These are phyloP conservation scores for Pseudomyrmex sp. DNA, from an alignment of 1,140 invertebrate genomes.

Conservation along the genomic window DNA sequence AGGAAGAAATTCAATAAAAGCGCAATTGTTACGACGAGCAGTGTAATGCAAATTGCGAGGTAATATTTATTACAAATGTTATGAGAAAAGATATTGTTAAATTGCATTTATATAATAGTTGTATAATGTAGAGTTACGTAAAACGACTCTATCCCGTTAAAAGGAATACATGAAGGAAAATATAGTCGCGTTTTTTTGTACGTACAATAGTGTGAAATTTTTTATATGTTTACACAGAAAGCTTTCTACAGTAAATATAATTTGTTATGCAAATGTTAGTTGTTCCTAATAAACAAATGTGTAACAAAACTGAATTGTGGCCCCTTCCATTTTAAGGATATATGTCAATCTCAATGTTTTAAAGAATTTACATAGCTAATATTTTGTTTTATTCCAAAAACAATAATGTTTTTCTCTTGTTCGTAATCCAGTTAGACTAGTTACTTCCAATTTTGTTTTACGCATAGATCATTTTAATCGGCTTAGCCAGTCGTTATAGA, in stretches of 20 bases:
- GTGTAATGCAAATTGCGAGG: not conserved
- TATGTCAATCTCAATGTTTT: not conserved
- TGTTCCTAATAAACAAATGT: no score
- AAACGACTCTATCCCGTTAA: not conserved
- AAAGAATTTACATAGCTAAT: not conserved
- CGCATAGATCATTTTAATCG: slow-evolving; percentile 44
- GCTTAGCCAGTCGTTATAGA: slow-evolving; percentile 41
- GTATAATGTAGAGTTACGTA: not conserved
- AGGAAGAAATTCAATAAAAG: slow-evolving; percentile 18
- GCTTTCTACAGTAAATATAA: no score
- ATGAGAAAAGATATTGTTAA: not conserved
- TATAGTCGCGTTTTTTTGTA: not conserved
- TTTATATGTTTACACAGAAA: no score
- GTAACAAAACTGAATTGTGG: not conserved
- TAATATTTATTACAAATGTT: not conserved
- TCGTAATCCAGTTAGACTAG: not conserved
- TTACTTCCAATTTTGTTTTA: slow-evolving; percentile 17
- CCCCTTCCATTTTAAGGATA: not conserved
- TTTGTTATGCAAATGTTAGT: no score
- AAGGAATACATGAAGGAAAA: not conserved
- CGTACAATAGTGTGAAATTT: not conserved
- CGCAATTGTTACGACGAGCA: slow-evolving; percentile 5
- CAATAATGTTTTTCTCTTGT: slow-evolving; percentile 38
- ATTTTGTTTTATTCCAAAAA: not conserved
- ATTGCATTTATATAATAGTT: not conserved